Base-by-base conservation (phyloP, 2,797 vertebrate species). In the Podarcis siculus region DNA sequence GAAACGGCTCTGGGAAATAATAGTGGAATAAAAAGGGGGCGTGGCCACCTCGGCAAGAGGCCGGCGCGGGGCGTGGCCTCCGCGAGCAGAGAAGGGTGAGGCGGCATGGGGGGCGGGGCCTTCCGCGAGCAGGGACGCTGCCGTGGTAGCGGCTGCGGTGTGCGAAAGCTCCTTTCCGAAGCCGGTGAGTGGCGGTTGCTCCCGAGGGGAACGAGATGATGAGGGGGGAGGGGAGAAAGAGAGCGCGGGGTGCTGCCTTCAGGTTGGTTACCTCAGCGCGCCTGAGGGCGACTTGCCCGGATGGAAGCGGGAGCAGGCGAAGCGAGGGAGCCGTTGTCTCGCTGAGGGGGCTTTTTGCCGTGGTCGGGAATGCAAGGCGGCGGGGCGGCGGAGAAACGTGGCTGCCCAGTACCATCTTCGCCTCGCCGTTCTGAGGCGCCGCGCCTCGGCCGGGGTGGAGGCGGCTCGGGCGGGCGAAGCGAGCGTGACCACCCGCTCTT, bases 141-240 rank as follows among this genome's bases (percentile, higher is more conserved):
- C 27, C 3, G 64, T n/a, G 27, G 58, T 27, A 30, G 49, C 71
- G 10, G 58, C 42, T n/a, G 69, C 1, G 58, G 39, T 32, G 78
- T 1, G 39, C n/a, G n/a, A 6, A 25, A 49, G 55, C 77, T 19
- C 2, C 32, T 37, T 23, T 42, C 42, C 25, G 49, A 49, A 81
- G 69, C 77, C 69, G 87, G 82, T 82, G 83, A 82, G 79, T 77
- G 71, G 39, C 19, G 78, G 42, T 66, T 75, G 17, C 27, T 64
- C 27, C 49, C 6, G 66, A 58, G 35, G 82, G 49, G n/a, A 13
- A 8, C 32, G 23, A 27, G 23, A 12, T 8, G 49, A 55, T 55
- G 13, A 15, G 13, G 49, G 13, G 49, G 13, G 45, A 8, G 49
- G 49, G 1, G 49, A 15, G 49, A 55, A 55, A 15, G 49, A 55